Conservation (phyloP, 2,113 vertebrate species). For the Nestor notabilis region DNA sequence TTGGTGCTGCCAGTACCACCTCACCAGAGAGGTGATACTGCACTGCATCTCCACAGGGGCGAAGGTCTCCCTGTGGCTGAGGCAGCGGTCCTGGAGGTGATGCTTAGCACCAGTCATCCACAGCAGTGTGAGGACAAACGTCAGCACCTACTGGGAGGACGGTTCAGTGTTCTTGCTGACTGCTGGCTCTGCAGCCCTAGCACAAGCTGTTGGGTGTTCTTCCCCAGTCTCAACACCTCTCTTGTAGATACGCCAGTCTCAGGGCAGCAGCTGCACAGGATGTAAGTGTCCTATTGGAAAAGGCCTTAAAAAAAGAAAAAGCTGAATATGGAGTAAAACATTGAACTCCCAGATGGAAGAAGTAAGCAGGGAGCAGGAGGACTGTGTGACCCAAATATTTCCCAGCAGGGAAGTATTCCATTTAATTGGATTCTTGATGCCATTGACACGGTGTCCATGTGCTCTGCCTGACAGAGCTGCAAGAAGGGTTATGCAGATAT, state of each 20-base stretch:
- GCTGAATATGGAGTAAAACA: not conserved
- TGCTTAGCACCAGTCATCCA: not conserved
- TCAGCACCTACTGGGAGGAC: not conserved
- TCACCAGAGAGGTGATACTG: not conserved
- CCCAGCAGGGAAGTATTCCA: not conserved
- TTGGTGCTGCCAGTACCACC: not conserved
- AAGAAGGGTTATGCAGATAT: not conserved
- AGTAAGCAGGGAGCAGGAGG: not conserved
- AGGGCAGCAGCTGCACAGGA: not conserved
- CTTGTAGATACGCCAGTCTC: not conserved
- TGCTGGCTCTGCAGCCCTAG: not conserved
- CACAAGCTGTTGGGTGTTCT: not conserved
- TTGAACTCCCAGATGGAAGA: not conserved
- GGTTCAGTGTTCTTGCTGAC: not conserved
- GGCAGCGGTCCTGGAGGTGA: not conserved
- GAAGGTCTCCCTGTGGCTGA: not conserved
- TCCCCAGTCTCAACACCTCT: not conserved
- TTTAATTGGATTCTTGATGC: not conserved
- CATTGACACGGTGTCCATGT: too few relatives aligned
- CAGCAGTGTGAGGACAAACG: not conserved
- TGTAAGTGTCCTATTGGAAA: not conserved
- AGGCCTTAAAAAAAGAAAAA: not conserved
- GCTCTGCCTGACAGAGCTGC: not conserved
- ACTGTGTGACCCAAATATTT: not conserved
- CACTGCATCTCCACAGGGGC: not conserved